Evolutionary conservation across 2,113 vertebrate species (phyloP).

Genomic region (Tiliqua scincoides): DNA sequence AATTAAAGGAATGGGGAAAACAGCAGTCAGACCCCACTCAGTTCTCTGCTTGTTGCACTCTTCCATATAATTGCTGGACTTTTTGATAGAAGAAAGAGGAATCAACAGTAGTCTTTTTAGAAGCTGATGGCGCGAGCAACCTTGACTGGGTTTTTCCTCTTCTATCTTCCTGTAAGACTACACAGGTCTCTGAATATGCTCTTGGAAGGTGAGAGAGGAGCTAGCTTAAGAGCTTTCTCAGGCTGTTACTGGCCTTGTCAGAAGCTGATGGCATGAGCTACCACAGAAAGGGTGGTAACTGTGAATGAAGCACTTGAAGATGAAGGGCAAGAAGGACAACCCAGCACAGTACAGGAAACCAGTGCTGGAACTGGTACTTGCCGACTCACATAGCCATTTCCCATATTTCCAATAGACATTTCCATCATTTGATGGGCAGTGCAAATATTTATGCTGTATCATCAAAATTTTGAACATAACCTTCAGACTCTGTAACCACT

Average conservation of each 20-base stretch:
- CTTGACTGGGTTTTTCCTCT: too few relatives aligned
- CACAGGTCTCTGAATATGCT: too few relatives aligned
- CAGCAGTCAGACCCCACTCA: background rate
- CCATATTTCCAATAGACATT: background rate
- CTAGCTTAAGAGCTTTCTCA: too few relatives aligned
- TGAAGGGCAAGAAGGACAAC: background rate
- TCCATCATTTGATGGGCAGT: background rate
- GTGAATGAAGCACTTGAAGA: background rate
- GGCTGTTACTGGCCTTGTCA: too few relatives aligned
- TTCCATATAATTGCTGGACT: background rate
- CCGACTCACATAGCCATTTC: background rate
- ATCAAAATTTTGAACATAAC: background rate
- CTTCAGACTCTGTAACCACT: background rate
- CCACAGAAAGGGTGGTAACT: background rate
- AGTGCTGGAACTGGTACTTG: background rate
- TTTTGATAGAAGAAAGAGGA: background rate
- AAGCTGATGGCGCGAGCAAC: too few relatives aligned
- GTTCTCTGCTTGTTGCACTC: background rate
- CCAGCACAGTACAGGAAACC: background rate
- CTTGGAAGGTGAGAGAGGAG: too few relatives aligned
- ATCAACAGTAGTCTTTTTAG: too few relatives aligned
- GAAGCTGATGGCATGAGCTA: background rate
- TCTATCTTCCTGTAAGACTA: too few relatives aligned
- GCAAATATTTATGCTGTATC: too few relatives aligned
- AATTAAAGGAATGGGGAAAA: background rate